These are phyloP conservation scores for Cabera pusaria DNA, from an alignment of 2,888 invertebrate genomes.

Conservation along the genomic window DNA sequence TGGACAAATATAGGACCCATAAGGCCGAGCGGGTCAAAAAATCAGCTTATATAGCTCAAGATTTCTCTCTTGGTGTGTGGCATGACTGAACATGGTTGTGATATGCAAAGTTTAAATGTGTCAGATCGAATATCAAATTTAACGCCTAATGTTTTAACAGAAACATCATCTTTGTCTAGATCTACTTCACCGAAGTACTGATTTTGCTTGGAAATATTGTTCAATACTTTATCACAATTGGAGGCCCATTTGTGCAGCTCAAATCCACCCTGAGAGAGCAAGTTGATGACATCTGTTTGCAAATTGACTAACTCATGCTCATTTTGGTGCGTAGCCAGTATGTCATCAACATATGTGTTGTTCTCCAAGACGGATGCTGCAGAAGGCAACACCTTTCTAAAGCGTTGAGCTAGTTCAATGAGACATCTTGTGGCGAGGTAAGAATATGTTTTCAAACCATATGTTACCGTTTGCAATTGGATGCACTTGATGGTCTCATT, in stretches of 20 bases:
- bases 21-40: conserved; percentile 14
- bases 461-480: conserved; percentile 10
- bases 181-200: conserved; percentile 2
- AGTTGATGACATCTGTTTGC: no score
- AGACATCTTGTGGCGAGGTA: conserved; percentile 22
- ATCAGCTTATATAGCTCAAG: conserved; percentile 10
- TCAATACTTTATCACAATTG: background rate
- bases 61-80: conserved; percentile 13
- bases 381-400: no score
- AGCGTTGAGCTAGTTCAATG: conserved; percentile 20
- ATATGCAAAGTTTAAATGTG: background rate
- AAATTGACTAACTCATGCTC: no score
- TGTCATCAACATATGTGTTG: no score
- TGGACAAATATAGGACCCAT: conserved; percentile 12
- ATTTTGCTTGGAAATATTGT: background rate
- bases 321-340: no score
- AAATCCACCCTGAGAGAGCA: conserved; percentile 4
- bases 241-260: conserved; percentile 8
- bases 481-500: conserved; percentile 8
- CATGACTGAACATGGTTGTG: background rate
- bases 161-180: conserved; percentile 7
- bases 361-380: no score
- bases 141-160: conserved; percentile 7
- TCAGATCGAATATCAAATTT: conserved; percentile 6
- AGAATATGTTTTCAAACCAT: conserved; percentile 9